A percentile compares a stretch with the other conserved stretches of the same genome.
phyloP scores from a whole-genome alignment of 2,888 invertebrate species.

The Folsomia candida region DNA sequence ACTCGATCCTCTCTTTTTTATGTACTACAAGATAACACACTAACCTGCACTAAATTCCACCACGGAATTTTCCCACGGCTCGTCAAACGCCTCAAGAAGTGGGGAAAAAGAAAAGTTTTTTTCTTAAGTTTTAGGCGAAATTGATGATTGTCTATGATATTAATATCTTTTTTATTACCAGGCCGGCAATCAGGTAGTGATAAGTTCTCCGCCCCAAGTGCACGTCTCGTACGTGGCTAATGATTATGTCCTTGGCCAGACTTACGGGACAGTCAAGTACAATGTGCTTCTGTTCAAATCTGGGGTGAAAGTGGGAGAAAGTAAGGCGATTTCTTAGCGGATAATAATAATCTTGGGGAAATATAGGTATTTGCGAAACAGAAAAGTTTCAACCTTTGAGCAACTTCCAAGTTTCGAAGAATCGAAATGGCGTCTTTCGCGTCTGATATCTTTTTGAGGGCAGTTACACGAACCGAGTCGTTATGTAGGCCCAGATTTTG shows the following conservation, averaged over 20 bases:
- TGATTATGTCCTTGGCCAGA: conserved; percentile 85
- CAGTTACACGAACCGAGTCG: conserved; percentile 78
- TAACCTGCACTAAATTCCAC: conserved; percentile 89
- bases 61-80: conserved; percentile 85
- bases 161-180: conserved; percentile 64
- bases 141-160: neutral
- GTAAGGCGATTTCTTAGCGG: no score
- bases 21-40: neutral
- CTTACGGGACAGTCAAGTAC: conserved; percentile 86
- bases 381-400: conserved; percentile 62
- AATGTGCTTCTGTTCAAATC: conserved; percentile 81
- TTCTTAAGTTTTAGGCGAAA: neutral
- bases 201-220: conserved; percentile 84
- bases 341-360: no score
- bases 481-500: conserved; percentile 81
- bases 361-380: neutral
- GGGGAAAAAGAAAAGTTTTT: neutral
- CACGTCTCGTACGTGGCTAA: conserved; percentile 83
- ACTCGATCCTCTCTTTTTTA: neutral
- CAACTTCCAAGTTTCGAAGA: conserved; percentile 76
- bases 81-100: conserved; percentile 79
- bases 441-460: conserved; percentile 82
- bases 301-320: conserved; percentile 44
- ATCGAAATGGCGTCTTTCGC: conserved; percentile 84
- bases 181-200: conserved; percentile 85